A percentile compares a stretch with the other conserved stretches of the same genome.
Conservation (phyloP, 2,888 invertebrate species). For the Rhagium mordax region DNA sequence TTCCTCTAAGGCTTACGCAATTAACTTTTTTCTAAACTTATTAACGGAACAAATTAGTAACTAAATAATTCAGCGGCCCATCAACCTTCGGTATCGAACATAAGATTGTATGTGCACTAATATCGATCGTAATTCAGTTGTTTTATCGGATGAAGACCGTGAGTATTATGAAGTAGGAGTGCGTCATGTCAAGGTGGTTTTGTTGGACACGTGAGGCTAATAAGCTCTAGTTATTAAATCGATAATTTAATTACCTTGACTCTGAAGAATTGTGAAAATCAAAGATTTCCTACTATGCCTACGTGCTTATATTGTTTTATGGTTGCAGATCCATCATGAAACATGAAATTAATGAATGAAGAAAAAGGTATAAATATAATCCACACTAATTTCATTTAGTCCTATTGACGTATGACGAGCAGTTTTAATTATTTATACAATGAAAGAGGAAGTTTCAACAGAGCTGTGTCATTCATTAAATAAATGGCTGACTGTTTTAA, state of each 20-base stretch:
- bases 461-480: no score
- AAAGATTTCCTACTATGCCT: not conserved
- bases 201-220: not conserved
- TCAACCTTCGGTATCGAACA: not conserved
- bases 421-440: no score
- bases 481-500: no score
- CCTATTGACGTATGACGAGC: no score
- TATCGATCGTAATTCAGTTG: not conserved
- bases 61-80: not conserved
- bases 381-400: no score
- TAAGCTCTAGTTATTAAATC: not conserved
- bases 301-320: no score
- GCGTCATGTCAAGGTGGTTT: not conserved
- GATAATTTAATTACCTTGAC: not conserved
- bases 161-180: not conserved
- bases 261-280: not conserved
- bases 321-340: no score
- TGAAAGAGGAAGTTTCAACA: no score
- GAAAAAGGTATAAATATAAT: no score
- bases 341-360: no score
- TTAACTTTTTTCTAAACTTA: not conserved
- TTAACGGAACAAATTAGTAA: not conserved
- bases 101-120: no score
- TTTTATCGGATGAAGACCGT: not conserved
- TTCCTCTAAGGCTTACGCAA: no score